These are phyloP conservation scores for Notodonta ziczac DNA, from an alignment of 2,888 invertebrate genomes.

Conservation along the genomic window DNA sequence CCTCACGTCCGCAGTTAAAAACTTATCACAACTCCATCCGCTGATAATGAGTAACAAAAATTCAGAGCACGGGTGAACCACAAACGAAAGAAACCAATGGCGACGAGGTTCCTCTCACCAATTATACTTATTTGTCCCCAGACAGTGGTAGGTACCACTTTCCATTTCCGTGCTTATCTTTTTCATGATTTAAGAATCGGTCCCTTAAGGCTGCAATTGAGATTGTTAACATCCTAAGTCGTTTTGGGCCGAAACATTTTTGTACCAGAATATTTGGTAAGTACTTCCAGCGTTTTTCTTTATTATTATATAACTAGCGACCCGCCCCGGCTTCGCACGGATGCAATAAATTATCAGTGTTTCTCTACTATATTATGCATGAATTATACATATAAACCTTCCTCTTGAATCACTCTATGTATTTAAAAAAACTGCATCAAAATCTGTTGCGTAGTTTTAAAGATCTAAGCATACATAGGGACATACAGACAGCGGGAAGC, in stretches of 20 bases:
- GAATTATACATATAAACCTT: no score
- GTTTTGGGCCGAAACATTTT: neutral
- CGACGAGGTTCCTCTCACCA: slow-evolving; percentile 33
- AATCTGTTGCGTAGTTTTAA: no score
- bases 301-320: no score
- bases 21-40: neutral
- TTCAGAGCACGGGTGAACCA: slow-evolving; percentile 21
- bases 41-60: slow-evolving; percentile 13
- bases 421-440: no score
- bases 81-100: slow-evolving; percentile 26
- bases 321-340: no score
- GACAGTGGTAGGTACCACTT: slow-evolving; percentile 46
- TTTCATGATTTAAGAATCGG: slow-evolving; percentile 30
- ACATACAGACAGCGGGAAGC: no score
- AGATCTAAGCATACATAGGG: no score
- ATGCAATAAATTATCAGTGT: no score
- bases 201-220: slow-evolving; percentile 18
- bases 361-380: no score
- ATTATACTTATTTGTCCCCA: slow-evolving; percentile 60
- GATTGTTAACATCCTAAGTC: slow-evolving; percentile 16
- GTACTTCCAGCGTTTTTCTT: no score
- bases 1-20: slow-evolving; percentile 3
- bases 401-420: no score
- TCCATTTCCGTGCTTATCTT: slow-evolving; percentile 46
- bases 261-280: no score